Conservation (phyloP, 2,113 vertebrate genomes). For the Hypocryptadius cinnamomeus region DNA sequence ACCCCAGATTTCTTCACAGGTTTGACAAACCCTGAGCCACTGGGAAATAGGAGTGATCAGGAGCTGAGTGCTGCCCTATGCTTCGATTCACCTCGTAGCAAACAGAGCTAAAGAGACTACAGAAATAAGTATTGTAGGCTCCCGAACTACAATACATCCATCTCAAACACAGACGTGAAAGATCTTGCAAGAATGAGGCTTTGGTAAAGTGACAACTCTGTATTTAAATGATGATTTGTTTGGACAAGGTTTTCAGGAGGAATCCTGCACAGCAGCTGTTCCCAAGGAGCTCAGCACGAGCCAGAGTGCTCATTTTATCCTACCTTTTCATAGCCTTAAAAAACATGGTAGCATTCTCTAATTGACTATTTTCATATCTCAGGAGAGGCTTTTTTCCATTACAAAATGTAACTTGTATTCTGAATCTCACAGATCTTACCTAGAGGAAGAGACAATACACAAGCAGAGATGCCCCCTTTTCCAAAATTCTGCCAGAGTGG, state of each 20-base stretch:
- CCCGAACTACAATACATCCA: background rate
- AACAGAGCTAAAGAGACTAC: background rate
- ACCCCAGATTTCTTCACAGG: background rate
- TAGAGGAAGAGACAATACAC: background rate
- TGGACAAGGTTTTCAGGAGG: constrained; percentile 17
- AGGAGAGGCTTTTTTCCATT: background rate
- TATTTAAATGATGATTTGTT: constrained; percentile 28
- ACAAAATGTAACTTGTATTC: background rate
- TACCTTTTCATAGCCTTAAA: background rate
- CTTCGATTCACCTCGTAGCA: background rate
- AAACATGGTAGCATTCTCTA: background rate
- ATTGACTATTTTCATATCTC: background rate
- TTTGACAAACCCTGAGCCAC: background rate
- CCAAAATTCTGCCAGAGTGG: background rate
- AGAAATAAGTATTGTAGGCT: background rate
- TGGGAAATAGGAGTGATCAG: background rate
- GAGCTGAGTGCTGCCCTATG: background rate
- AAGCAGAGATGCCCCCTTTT: background rate
- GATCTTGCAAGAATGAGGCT: background rate
- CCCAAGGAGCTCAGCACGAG: background rate
- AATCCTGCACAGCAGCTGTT: background rate
- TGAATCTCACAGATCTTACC: background rate
- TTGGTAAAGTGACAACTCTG: background rate
- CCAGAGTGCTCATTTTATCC: background rate
- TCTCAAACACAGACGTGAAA: background rate